Evolutionary conservation across 2,113 vertebrate genomes (phyloP).

Genomic region (Potamarius usumacintae): DNA sequence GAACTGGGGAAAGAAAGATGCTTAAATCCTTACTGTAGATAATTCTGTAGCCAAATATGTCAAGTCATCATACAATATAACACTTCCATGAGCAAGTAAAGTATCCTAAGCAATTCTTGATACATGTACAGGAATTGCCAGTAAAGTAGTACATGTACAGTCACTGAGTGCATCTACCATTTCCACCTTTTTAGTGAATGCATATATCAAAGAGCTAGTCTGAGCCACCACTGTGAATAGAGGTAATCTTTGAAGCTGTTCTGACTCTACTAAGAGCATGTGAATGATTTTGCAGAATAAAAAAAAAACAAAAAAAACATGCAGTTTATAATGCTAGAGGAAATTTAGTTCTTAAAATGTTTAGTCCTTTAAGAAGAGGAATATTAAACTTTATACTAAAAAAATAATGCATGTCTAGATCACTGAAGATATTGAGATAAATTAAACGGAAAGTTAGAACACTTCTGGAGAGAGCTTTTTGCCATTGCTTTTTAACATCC

Average conservation of each 20-base stretch:
- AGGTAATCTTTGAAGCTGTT: conserved; percentile 2
- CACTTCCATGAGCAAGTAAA: not conserved
- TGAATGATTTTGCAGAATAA: not conserved
- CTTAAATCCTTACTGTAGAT: too few relatives aligned
- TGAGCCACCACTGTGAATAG: not conserved
- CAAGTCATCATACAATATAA: not conserved
- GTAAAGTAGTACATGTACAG: not conserved
- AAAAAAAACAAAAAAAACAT: not conserved
- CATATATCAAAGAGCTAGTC: conserved; percentile 15
- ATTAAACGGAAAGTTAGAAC: not conserved
- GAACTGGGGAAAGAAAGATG: too few relatives aligned
- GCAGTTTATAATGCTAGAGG: not conserved
- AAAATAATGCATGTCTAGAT: not conserved
- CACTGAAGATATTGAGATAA: not conserved
- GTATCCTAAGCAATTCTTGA: not conserved
- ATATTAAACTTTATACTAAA: not conserved
- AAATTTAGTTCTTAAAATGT: not conserved
- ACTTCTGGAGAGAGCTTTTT: not conserved
- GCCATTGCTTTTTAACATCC: not conserved
- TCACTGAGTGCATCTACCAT: not conserved
- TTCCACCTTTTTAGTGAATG: not conserved
- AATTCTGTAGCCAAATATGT: too few relatives aligned
- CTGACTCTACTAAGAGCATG: not conserved
- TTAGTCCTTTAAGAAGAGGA: not conserved
- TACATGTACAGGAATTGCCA: not conserved